Evolutionary conservation across 1,140 invertebrate genomes (phyloP), one percentile per base, ranked within the genome.

Genomic region (Phymastichus coffea): DNA sequence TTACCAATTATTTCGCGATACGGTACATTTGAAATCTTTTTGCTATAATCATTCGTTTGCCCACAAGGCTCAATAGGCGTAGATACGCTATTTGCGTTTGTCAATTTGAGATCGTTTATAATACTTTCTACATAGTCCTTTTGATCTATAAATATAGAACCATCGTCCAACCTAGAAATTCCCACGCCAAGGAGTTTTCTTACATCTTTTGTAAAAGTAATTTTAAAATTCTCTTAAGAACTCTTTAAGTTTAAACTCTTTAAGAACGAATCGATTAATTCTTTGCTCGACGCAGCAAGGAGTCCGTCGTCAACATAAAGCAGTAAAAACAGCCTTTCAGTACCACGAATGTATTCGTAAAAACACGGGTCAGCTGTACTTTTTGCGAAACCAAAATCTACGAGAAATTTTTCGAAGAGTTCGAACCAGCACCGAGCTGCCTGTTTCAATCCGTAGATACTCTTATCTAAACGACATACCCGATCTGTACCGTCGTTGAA

Each of bases 1-100:
- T 55, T 56, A 19, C 71, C 71, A 10, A 74, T 61, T n/a, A 64
- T 41, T 48, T 72, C 56, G 28, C 63, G 56, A 43, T 63, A 76
- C 12, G 47, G 44, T 26, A 12, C 14, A 12, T 25, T 40, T 6
- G 14, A 6, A 46, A 47, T 33, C 26, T 25, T 49, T 17, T 8
- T 49, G n/a, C 15, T 33, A 28, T 28, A 28, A 28, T 49, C 25
- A 6, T 26, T 30, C 7, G 4, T 4, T 28, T 26, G 15, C 25
- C 22, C 4, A 3, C 10, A 17, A 26, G 9, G 6, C 12, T 49
- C 47, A 17, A 49, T 28, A 10, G 47, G 47, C 4, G 15, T 49
- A 28, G 12, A 7, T 28, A 49, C 47, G 30, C 47, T 33, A 28
- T 49, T 49, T 14, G 47, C 19, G n/a, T 52, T 33, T 30, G 3